Evolutionary conservation across 2,888 invertebrate genomes (phyloP).

Genomic region (Phania funesta): DNA sequence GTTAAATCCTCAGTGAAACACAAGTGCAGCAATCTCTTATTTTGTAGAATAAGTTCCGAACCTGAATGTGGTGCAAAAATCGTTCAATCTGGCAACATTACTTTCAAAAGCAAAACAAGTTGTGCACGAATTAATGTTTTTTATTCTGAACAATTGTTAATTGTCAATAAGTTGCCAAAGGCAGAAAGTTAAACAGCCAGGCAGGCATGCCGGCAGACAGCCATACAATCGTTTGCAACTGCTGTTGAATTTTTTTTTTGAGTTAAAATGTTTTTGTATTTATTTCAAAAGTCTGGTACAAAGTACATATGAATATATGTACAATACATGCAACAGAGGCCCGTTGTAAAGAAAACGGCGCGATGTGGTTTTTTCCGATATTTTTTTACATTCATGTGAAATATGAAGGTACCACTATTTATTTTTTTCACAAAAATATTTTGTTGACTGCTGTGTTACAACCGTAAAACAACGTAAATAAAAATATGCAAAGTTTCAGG

Average conservation of each 20-base stretch:
- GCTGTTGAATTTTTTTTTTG: neutral
- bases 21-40: too few relatives aligned
- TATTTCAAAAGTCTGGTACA: neutral
- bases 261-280: constrained; percentile 35
- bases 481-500: too few relatives aligned
- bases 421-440: neutral
- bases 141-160: constrained; percentile 51
- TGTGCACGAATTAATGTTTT: constrained; percentile 5
- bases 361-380: neutral
- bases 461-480: too few relatives aligned
- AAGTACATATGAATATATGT: too few relatives aligned
- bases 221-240: constrained; percentile 34
- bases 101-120: constrained; percentile 32
- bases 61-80: too few relatives aligned
- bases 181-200: too few relatives aligned
- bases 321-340: constrained; percentile 43
- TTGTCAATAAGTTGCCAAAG: constrained; percentile 62
- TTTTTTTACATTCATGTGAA: too few relatives aligned
- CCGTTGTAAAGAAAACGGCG: constrained; percentile 10
- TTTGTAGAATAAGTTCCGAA: too few relatives aligned
- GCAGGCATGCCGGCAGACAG: neutral
- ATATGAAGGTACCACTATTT: constrained; percentile 38
- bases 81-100: too few relatives aligned
- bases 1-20: too few relatives aligned
- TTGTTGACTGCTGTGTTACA: too few relatives aligned